These are phyloP conservation scores for Bombus picipes DNA, from an alignment of 1,140 invertebrate genomes.

Conservation along the genomic window DNA sequence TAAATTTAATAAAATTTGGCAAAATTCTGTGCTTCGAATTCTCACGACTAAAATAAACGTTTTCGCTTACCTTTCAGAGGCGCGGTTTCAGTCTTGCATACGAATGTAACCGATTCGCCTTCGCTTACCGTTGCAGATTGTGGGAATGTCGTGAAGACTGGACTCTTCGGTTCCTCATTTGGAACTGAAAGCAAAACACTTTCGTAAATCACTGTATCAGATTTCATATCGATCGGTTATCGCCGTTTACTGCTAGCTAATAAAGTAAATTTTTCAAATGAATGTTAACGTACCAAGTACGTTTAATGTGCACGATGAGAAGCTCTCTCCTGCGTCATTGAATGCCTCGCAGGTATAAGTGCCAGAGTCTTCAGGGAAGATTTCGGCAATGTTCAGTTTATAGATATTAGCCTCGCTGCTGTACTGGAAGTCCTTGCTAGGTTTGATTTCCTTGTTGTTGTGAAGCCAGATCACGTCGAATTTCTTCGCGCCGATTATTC, in stretches of 20 bases:
- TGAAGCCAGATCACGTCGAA: conserved; percentile 98
- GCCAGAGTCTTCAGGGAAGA: conserved; percentile 96
- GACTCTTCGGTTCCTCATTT: conserved; percentile 92
- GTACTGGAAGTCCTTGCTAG: conserved; percentile 97
- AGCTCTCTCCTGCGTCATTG: conserved; percentile 96
- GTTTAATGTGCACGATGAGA: conserved; percentile 93
- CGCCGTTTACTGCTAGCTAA: background rate
- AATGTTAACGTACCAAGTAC: conserved; percentile 85
- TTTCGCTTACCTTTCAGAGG: conserved; percentile 85
- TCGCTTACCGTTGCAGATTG: conserved; percentile 92
- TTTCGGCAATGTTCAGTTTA: conserved; percentile 95
- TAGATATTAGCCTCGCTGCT: conserved; percentile 94
- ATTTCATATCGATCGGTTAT: no score
- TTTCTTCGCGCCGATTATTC: conserved; percentile 93
- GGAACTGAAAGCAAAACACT: conserved; percentile 85
- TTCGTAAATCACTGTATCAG: no score
- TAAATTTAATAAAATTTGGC: background rate
- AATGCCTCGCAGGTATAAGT: conserved; percentile 98
- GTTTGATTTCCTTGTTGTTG: conserved; percentile 98
- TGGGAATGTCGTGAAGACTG: conserved; percentile 94
- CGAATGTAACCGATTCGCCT: conserved; percentile 91
- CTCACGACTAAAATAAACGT: background rate
- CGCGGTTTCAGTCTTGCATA: conserved; percentile 89
- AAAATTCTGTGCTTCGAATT: no score
- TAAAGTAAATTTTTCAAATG: fast-evolving